Conservation (phyloP, 2,888 invertebrate species). For the Scrobipalpa atriplicella region DNA sequence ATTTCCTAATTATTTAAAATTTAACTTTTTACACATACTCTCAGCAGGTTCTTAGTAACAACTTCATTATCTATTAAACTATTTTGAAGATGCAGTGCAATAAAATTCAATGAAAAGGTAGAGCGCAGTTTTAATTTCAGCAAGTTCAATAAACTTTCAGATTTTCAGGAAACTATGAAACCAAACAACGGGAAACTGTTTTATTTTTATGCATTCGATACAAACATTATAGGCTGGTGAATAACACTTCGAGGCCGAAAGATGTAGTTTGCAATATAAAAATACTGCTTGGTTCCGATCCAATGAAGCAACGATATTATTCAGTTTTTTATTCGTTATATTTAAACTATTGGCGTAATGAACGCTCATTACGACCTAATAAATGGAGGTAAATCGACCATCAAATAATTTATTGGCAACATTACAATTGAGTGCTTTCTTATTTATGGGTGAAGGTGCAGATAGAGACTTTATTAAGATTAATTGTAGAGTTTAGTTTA, state of each 20-base stretch:
- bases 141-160: no score
- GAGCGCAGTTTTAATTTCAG: no score
- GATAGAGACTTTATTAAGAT: slow-evolving; percentile 15
- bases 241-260: slow-evolving; percentile 27
- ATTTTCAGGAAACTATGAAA: no score
- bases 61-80: no score
- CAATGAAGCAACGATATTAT: slow-evolving; percentile 35
- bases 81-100: no score
- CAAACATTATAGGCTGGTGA: no score
- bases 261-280: slow-evolving; percentile 49
- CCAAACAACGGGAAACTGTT: no score
- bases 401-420: slow-evolving; percentile 32
- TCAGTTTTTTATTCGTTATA: not conserved
- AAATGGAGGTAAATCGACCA: slow-evolving; percentile 28
- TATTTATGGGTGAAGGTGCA: slow-evolving; percentile 18
- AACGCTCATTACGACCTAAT: slow-evolving; percentile 30
- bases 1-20: no score
- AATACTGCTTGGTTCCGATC: slow-evolving; percentile 49
- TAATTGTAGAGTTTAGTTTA: not conserved
- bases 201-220: no score
- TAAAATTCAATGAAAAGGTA: no score
- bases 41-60: no score
- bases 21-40: no score
- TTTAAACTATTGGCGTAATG: not conserved
- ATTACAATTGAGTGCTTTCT: slow-evolving; percentile 22